Evolutionary conservation across 2,888 invertebrate species (phyloP).

Genomic region (Hymenopus coronatus): DNA sequence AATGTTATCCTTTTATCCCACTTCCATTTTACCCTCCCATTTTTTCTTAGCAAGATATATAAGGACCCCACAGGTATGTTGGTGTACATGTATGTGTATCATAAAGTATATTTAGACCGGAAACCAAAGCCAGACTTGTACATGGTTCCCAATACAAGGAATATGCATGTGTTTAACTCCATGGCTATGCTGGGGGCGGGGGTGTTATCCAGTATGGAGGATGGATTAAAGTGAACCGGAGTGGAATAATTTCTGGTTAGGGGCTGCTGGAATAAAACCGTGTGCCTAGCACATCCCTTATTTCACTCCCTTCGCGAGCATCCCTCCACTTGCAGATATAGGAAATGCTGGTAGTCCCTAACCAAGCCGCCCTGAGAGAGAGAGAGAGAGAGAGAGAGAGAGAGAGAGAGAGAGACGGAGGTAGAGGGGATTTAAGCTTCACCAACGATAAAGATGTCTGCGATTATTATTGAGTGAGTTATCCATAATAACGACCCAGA

Average conservation of each 20-base stretch:
- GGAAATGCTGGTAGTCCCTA: neutral
- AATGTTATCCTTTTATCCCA: neutral
- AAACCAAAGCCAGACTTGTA: neutral
- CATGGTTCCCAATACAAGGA: neutral
- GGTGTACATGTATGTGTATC: neutral
- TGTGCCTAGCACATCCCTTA: neutral
- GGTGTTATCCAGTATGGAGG: slow-evolving; percentile 3
- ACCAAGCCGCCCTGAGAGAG: neutral
- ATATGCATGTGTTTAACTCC: slow-evolving; percentile 1
- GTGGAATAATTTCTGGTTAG: slow-evolving; percentile 29
- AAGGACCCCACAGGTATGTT: neutral
- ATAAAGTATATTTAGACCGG: slow-evolving; percentile 6
- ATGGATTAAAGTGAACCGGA: slow-evolving; percentile 19
- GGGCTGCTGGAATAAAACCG: neutral
- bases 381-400: neutral
- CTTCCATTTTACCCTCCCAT: neutral
- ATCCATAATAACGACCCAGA: slow-evolving; percentile 20
- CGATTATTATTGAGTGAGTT: slow-evolving; percentile 27
- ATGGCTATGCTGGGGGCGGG: neutral
- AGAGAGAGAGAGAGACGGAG: neutral
- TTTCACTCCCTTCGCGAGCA: neutral
- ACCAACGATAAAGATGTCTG: slow-evolving; percentile 25
- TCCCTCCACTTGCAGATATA: neutral
- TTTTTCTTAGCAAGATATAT: neutral
- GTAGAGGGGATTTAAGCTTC: slow-evolving; percentile 17